A percentile compares a stretch with the other conserved stretches of the same genome.
Conservation (phyloP, 2,888 invertebrate species). For the Tipula confusa region DNA sequence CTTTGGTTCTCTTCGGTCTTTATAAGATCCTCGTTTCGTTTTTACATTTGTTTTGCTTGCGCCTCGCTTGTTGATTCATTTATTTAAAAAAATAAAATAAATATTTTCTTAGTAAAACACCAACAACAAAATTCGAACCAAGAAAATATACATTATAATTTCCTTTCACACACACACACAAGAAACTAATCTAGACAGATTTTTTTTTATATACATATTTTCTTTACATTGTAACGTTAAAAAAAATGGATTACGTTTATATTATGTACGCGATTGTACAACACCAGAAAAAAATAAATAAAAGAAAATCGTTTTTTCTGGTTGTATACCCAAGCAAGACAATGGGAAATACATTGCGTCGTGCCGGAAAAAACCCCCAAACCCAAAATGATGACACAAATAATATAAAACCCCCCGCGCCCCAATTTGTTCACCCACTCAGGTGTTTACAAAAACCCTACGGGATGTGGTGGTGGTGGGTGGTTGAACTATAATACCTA, state of each 20-base stretch:
- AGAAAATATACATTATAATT: constrained; percentile 10
- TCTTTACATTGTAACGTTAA: constrained; percentile 9
- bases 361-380: background rate
- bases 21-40: background rate
- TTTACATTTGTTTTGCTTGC: background rate
- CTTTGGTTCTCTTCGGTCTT: background rate
- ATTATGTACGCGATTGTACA: background rate
- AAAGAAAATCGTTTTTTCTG: background rate
- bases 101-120: constrained; percentile 15
- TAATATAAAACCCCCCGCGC: background rate
- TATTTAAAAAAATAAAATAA: too few relatives aligned
- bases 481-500: background rate
- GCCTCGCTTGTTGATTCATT: constrained; percentile 12
- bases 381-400: background rate
- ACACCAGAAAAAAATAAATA: background rate
- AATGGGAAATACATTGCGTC: background rate
- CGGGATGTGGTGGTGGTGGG: background rate
- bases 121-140: background rate
- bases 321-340: background rate
- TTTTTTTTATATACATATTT: background rate
- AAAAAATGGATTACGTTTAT: background rate
- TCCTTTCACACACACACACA: constrained; percentile 12
- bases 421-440: background rate
- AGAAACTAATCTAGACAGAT: constrained; percentile 3
- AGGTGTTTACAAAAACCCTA: background rate